These are phyloP conservation scores for Apostichopus californicus DNA, from an alignment of 35 echinoderm and acorn worm species.

Conservation along the genomic window DNA sequence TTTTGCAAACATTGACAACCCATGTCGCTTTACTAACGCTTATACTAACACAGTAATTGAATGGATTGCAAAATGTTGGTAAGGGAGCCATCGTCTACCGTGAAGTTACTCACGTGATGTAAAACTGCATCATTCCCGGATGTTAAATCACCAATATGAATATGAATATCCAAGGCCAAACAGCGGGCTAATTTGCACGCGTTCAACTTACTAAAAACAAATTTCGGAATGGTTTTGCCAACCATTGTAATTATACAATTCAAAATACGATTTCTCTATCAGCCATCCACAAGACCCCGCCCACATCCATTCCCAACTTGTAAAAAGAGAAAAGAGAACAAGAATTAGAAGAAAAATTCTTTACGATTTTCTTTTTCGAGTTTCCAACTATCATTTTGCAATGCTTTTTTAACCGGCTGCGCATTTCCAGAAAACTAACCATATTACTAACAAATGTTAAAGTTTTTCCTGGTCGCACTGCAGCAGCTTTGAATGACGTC, in stretches of 20 bases:
- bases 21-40: constrained; percentile 14
- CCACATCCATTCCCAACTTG: too few species aligned
- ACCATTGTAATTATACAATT: too few species aligned
- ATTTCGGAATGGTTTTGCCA: too few species aligned
- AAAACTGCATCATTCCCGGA: too few species aligned
- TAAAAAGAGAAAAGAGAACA: too few species aligned
- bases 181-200: too few species aligned
- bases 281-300: too few species aligned
- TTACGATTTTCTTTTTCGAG: background rate
- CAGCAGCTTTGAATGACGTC: background rate
- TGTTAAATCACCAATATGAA: too few species aligned
- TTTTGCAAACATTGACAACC: constrained; percentile 1
- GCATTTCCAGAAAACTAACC: background rate
- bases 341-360: background rate
- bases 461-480: background rate
- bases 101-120: too few species aligned
- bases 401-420: background rate
- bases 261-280: too few species aligned
- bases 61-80: background rate
- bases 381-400: background rate
- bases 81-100: background rate
- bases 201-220: too few species aligned
- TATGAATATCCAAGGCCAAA: too few species aligned
- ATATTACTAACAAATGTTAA: background rate
- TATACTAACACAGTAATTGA: constrained; percentile 12